These are phyloP conservation scores for Chionomys nivalis DNA, from an alignment of 2,113 vertebrate genomes.

Conservation along the genomic window DNA sequence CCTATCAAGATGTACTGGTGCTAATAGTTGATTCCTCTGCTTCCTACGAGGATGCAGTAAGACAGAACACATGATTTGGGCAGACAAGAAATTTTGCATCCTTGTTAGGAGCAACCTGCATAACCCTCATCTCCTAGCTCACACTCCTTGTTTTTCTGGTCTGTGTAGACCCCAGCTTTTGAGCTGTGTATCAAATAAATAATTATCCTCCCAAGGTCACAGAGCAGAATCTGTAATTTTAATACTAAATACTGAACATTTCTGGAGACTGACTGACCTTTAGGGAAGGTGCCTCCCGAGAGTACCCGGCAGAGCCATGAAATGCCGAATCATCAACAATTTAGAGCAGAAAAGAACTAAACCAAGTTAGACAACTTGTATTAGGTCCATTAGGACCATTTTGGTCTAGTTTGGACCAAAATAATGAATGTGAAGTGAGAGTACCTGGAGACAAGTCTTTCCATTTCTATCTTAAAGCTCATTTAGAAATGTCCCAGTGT, in stretches of 20 bases:
- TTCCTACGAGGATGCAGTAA: not conserved
- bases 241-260: constrained; percentile 2
- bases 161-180: not conserved
- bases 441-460: constrained; percentile 50
- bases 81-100: not conserved
- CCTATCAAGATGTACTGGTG: not conserved
- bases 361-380: constrained; percentile 86
- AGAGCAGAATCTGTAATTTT: not conserved
- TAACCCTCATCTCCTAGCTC: fast-evolving
- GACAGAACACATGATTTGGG: no score
- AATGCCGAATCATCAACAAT: constrained; percentile 76
- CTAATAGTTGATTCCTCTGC: not conserved
- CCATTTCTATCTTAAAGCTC: constrained; percentile 56
- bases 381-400: constrained; percentile 84
- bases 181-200: not conserved
- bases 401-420: constrained; percentile 69
- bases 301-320: constrained; percentile 72
- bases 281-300: constrained; percentile 79
- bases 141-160: not conserved
- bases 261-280: constrained; percentile 77
- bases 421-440: constrained; percentile 62
- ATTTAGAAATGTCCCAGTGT: constrained; percentile 58
- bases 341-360: constrained; percentile 84
- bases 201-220: constrained; percentile 39
- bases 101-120: not conserved